Base-by-base conservation (phyloP, 2,797 vertebrate genomes). In the Anolis apletophallus region DNA sequence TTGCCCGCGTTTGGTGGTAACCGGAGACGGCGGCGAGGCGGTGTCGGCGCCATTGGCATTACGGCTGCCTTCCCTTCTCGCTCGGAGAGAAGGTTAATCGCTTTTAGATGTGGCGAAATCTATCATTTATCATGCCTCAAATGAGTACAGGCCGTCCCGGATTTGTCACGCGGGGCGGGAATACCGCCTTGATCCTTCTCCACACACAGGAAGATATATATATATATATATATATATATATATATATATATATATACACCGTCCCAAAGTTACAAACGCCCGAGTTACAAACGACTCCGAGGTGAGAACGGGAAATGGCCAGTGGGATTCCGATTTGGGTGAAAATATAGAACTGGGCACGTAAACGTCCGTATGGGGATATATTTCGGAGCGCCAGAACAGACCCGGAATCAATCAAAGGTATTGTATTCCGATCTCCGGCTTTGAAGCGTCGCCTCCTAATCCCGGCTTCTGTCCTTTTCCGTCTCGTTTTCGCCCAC, bases 401-500 rank as follows among this genome's bases (percentile, higher is more conserved):
- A 73, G 73, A 69, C 91, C 17, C 72, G 0, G 8, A 84, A 93
- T 87, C 57, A 0, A 32, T 87, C 89, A 90, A 23, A 90, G 75
- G 5, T 3, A 54, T 92, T 90, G 80, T 80, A 83, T 91, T 92
- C 89, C 91, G 14, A n/a, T 90, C 55, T 88, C 91, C 88, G 68
- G 57, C 87, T 92, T 57, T 69, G 78, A 90, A 88, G 88, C 83
- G 71, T 46, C 46, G 46, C 82, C 16, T 76, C 84, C 86, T 93
- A 91, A 92, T 94, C 92, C 90, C 40, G 88, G 71, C 81, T 23
- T 14, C 67, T 55, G 80, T 81, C 85, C 69, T 67, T 64, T 85
- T 87, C 90, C 84, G 81, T 90, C 91, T 94, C 91, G 23, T 92
- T 92, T 94, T 92, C 91, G 7, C 46, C 46, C 46, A 4, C 46